Base-by-base conservation (phyloP, 2,888 invertebrate genomes). In the Lepidonotus clava region DNA sequence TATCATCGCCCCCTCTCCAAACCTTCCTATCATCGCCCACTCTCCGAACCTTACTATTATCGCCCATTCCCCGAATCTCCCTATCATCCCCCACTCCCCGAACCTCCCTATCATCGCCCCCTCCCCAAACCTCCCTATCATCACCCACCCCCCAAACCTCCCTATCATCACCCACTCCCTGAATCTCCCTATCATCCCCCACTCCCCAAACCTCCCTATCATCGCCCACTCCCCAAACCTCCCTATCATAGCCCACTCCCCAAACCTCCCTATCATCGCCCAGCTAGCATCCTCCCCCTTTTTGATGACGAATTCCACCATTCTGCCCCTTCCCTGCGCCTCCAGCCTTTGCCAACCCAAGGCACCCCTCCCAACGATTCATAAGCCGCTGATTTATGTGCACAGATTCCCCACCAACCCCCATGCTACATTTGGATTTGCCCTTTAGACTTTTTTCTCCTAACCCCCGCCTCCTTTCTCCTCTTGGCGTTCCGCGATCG, bases 41-140 rank as follows among this genome's bases (percentile, higher is more conserved):
- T n/a, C n/a, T n/a, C n/a, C n/a, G n/a, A n/a, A 71, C 71, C 71
- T 71, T 38, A 36, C 71, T 71, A 71, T 71, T 38, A 71, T 24
- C 71, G 71, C 28, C 61, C n/a, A n/a, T n/a, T n/a, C n/a, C n/a
- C n/a, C n/a, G n/a, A n/a, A n/a, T n/a, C n/a, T n/a, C n/a, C n/a
- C n/a, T n/a, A n/a, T n/a, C n/a, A n/a, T n/a, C 71, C 36, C 71
- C 36, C 71, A 4, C 8, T 1, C 21, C 71, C 71, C 71, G 71
- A 34, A 71, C 71, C n/a, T n/a, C n/a, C n/a, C n/a, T n/a, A n/a
- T n/a, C n/a, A n/a, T n/a, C n/a, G n/a, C n/a, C n/a, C n/a, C n/a
- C n/a, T n/a, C n/a, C n/a, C n/a, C n/a, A n/a, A n/a, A 71, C 71
- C 71, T 71, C 71, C 38, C 71, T 71, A 71, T 71, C 71, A 71